A percentile compares a stretch with the other conserved stretches of the same genome.
Conservation (phyloP, 2,888 invertebrate genomes). For the Syrista parreyssii region DNA sequence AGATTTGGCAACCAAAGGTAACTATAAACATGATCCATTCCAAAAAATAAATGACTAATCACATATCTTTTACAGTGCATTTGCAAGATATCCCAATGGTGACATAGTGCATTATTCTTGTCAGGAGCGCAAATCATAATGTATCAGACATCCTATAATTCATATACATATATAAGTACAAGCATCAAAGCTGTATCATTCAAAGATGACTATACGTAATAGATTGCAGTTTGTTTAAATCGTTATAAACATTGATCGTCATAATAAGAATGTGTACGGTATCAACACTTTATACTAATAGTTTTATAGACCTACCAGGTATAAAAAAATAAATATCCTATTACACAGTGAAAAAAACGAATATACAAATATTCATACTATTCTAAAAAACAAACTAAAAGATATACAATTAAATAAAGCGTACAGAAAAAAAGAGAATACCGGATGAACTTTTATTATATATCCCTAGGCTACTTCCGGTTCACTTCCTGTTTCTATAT, state of each 20-base stretch:
- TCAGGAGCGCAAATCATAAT: conserved; percentile 69
- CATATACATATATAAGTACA: background rate
- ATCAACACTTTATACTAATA: background rate
- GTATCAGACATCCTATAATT: background rate
- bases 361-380: too few species aligned
- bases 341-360: background rate
- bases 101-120: conserved; percentile 95
- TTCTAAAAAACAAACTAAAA: background rate
- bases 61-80: conserved; percentile 75
- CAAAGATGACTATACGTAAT: background rate
- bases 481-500: background rate
- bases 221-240: background rate
- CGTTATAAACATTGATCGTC: background rate
- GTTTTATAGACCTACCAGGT: background rate
- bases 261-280: background rate
- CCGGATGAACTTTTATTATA: background rate
- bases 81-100: conserved; percentile 91
- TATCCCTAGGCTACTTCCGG: background rate
- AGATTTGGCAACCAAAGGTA: conserved; percentile 92
- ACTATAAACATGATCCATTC: conserved; percentile 8
- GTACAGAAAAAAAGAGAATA: background rate
- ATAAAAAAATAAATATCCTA: background rate
- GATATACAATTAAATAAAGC: background rate
- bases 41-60: background rate
- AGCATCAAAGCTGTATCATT: background rate